Conservation (phyloP, 2,797 vertebrate species). For the Buphagus erythrorhynchus region DNA sequence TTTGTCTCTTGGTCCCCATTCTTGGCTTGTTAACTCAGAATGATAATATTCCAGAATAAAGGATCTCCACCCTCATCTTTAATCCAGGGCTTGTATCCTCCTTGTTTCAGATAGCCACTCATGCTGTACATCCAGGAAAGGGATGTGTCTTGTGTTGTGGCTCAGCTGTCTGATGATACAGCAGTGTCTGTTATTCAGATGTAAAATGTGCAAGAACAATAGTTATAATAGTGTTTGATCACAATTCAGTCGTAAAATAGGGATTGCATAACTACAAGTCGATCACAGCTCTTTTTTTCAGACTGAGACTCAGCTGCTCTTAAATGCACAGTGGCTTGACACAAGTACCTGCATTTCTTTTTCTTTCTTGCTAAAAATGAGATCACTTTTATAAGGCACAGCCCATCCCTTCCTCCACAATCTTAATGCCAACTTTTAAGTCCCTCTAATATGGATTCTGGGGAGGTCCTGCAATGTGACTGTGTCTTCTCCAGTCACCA, state of each 20-base stretch:
- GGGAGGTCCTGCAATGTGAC: fast-evolving
- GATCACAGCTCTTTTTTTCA: background rate
- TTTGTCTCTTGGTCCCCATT: background rate
- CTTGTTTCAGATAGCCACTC: background rate
- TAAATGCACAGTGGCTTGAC: background rate
- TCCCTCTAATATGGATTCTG: fast-evolving
- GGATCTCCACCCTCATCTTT: background rate
- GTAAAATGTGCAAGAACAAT: conserved; percentile 15
- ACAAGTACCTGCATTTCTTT: background rate
- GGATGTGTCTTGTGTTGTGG: background rate
- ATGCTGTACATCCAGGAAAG: background rate
- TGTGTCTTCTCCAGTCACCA: background rate
- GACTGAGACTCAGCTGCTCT: background rate
- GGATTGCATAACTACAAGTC: background rate
- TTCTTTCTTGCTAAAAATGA: background rate
- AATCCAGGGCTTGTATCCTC: background rate
- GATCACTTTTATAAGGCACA: background rate
- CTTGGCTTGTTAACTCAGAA: background rate
- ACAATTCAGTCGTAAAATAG: background rate
- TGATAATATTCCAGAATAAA: background rate
- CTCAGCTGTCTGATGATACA: background rate
- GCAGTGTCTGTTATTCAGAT: background rate
- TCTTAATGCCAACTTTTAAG: background rate
- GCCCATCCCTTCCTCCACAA: background rate
- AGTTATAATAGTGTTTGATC: background rate